phyloP scores from a whole-genome alignment of 2,797 vertebrate species.

The Oreochromis grahami region DNA sequence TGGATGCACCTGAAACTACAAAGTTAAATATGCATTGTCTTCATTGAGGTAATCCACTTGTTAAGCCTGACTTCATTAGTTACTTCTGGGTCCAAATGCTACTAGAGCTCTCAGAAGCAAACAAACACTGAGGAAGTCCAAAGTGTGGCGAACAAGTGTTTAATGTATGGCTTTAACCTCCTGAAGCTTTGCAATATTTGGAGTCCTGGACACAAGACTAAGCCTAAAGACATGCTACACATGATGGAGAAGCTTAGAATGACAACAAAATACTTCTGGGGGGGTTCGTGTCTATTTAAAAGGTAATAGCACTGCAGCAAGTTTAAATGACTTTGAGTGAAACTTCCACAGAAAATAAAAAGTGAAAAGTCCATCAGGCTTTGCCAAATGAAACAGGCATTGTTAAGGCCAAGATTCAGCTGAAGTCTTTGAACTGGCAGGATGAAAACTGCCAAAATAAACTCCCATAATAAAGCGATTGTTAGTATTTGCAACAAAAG shows the following conservation, averaged over 20 bases:
- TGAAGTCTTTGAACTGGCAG: background rate
- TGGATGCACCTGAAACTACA: background rate
- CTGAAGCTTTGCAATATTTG: background rate
- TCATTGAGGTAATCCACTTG: background rate
- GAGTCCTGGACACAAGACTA: background rate
- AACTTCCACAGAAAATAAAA: background rate
- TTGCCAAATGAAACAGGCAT: background rate
- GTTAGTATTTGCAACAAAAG: background rate
- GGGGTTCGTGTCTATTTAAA: background rate
- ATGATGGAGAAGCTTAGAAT: background rate
- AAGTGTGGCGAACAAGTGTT: background rate
- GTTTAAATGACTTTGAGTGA: background rate
- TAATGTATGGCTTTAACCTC: background rate
- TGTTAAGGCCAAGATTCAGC: background rate
- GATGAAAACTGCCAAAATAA: background rate
- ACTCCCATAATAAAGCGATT: background rate
- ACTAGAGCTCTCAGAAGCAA: background rate
- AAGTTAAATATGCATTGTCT: background rate
- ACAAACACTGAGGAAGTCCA: background rate
- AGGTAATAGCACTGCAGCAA: background rate
- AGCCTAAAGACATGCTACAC: background rate
- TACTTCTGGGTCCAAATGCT: background rate
- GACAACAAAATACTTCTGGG: background rate
- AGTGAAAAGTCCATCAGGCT: background rate
- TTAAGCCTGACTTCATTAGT: background rate